Percentiles rank a stretch among this genome's conserved stretches.
Evolutionary conservation across 2,113 vertebrate species (phyloP).

Genomic region (Crotalus helleri): DNA sequence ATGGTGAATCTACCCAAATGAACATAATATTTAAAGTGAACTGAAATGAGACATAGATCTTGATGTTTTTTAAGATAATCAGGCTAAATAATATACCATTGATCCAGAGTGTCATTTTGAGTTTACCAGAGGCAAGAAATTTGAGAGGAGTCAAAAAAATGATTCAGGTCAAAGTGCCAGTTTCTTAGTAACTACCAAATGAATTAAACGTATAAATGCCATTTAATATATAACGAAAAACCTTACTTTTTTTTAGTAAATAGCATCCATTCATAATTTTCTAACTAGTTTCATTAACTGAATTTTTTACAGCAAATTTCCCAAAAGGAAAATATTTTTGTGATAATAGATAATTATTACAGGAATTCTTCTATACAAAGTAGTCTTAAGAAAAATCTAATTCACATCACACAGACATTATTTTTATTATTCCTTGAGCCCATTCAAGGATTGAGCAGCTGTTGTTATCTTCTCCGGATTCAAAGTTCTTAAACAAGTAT

Average conservation of each 20-base stretch:
- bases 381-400: constrained; percentile 31
- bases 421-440: constrained; percentile 16
- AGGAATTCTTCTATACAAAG: neutral
- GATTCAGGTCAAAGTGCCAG: neutral
- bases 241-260: constrained; percentile 48
- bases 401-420: neutral
- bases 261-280: constrained; percentile 31
- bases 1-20: neutral
- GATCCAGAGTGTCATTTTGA: neutral
- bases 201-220: neutral
- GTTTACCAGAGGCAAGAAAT: neutral
- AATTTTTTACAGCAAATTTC: neutral
- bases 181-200: neutral
- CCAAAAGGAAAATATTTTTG: constrained; percentile 30
- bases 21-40: neutral
- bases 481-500: constrained; percentile 39
- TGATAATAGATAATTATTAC: constrained; percentile 29
- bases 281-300: constrained; percentile 33
- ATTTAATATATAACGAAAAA: neutral
- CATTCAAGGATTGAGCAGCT: constrained; percentile 33
- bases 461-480: constrained; percentile 38
- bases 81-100: constrained; percentile 4
- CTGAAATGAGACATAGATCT: constrained; percentile 22
- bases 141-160: neutral
- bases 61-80: constrained; percentile 45